These are phyloP conservation scores for Amphiprion percula DNA, from an alignment of 2,113 vertebrate genomes.

Conservation along the genomic window DNA sequence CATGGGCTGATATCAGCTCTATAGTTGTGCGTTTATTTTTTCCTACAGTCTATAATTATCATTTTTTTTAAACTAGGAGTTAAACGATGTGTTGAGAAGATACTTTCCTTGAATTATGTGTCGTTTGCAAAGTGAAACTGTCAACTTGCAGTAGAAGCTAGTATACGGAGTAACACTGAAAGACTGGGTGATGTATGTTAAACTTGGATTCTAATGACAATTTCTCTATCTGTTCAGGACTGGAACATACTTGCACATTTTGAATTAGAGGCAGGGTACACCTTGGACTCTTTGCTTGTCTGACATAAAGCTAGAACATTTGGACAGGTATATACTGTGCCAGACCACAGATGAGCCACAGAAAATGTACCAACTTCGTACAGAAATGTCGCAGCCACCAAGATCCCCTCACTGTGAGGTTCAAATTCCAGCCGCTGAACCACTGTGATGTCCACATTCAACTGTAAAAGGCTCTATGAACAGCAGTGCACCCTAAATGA, in stretches of 20 bases:
- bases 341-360: neutral
- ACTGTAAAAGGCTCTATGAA: slow-evolving; percentile 7
- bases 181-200: neutral
- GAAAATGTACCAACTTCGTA: slow-evolving; percentile 2
- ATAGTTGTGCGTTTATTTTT: slow-evolving; percentile 27
- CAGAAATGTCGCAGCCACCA: slow-evolving; percentile 4
- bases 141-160: neutral
- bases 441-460: slow-evolving; percentile 13
- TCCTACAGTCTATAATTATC: slow-evolving; percentile 12
- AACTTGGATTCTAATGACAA: neutral
- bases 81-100: neutral
- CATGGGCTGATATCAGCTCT: slow-evolving; percentile 61
- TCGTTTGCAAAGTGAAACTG: neutral
- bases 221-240: slow-evolving; percentile 1
- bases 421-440: slow-evolving; percentile 10
- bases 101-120: neutral
- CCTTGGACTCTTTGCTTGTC: neutral
- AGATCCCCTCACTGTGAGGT: neutral
- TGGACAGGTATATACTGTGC: neutral
- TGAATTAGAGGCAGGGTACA: neutral
- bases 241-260: neutral
- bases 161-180: neutral
- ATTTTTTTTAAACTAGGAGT: slow-evolving; percentile 13
- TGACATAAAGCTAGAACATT: neutral
- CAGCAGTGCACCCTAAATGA: slow-evolving; percentile 25